Percentiles rank a stretch among this genome's conserved stretches.
Evolutionary conservation across 2,113 vertebrate genomes (phyloP).

Genomic region (Mormyrus lacerda): DNA sequence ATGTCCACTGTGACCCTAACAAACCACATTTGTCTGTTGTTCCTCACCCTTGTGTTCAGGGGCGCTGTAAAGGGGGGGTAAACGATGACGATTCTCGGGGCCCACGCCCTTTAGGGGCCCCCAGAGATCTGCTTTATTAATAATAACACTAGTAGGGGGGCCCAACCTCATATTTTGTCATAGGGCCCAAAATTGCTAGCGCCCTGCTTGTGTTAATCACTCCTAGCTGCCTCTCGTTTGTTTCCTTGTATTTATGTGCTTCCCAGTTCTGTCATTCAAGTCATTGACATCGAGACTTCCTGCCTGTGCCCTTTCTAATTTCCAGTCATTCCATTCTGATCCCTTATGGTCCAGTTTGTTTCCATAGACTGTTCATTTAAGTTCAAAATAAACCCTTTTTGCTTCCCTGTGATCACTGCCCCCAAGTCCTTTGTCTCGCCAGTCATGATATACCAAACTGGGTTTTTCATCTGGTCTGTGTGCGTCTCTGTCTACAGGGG

Average conservation of each 20-base stretch:
- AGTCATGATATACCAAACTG: neutral
- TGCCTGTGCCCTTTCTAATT: neutral
- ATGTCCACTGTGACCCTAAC: too few species aligned
- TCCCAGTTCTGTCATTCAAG: neutral
- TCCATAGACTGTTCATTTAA: neutral
- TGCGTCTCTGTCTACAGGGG: too few species aligned
- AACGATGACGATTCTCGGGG: too few species aligned
- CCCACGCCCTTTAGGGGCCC: too few species aligned
- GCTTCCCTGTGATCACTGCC: neutral
- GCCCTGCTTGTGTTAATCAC: neutral
- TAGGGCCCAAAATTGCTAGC: too few species aligned
- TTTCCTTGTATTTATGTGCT: neutral
- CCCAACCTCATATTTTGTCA: too few species aligned
- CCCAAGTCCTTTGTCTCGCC: neutral
- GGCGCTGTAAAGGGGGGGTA: too few species aligned
- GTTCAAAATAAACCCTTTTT: too few species aligned
- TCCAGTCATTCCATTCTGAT: neutral
- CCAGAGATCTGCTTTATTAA: too few species aligned
- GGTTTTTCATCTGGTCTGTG: too few species aligned
- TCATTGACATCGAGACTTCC: neutral
- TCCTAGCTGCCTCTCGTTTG: neutral
- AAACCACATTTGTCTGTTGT: too few species aligned
- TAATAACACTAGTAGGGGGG: too few species aligned
- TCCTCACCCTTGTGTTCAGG: neutral
- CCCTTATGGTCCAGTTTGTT: neutral